Evolutionary conservation across 2,113 vertebrate genomes (phyloP).

Genomic region (Misgurnus mizolepis): DNA sequence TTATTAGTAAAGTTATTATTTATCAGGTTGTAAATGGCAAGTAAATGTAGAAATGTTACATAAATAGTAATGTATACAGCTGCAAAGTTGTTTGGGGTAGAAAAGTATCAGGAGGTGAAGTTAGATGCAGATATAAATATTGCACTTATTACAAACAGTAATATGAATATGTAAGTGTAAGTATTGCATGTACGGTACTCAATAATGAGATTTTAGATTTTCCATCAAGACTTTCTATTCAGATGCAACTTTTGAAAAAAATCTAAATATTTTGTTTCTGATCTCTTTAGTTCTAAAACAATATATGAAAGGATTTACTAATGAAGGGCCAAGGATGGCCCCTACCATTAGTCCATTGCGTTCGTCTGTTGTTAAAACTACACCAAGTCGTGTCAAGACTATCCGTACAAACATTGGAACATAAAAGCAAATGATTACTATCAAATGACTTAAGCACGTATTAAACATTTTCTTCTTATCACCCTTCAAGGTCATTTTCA

Average conservation of each 20-base stretch:
- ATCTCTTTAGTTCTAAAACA: constrained; percentile 56
- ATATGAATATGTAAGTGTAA: no score
- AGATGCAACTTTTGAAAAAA: constrained; percentile 4
- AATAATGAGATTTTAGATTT: no score
- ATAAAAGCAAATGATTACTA: constrained; percentile 58
- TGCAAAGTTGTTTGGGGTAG: no score
- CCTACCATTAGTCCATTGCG: constrained; percentile 43
- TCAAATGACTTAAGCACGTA: constrained; percentile 57
- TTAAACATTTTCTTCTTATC: constrained; percentile 56
- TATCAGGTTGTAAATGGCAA: no score
- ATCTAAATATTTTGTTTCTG: constrained; percentile 40
- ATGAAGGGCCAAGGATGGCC: constrained; percentile 43
- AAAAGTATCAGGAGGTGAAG: no score
- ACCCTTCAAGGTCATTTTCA: constrained; percentile 32
- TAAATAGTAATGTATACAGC: no score
- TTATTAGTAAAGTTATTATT: no score
- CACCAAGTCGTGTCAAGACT: constrained; percentile 53
- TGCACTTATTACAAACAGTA: no score
- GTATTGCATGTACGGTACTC: no score
- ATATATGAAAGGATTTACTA: constrained; percentile 62
- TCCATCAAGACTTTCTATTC: not conserved
- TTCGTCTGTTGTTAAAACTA: constrained; percentile 46
- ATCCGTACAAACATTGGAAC: constrained; percentile 32
- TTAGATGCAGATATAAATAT: no score
- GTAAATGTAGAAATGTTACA: no score